Conservation (phyloP, 30 jellyfish, hydroid and myxozoan genomes). For the Turritopsis dohrnii region DNA sequence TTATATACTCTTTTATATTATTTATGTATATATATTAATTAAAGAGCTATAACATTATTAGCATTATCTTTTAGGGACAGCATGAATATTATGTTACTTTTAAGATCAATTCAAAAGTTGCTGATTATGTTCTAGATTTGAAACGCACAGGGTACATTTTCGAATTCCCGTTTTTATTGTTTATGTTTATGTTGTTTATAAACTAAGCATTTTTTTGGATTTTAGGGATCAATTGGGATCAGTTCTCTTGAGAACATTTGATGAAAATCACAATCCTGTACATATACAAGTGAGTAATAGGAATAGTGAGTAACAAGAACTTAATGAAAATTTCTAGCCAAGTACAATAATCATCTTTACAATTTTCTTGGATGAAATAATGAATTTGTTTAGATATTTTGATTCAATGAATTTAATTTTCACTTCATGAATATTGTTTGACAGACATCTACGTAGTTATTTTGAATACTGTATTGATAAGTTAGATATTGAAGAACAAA, state of each 20-base stretch:
- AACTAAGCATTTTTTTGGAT: neutral
- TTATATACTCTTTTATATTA: too few relatives aligned
- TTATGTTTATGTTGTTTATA: neutral
- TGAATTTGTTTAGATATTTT: too few relatives aligned
- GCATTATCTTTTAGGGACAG: conserved; percentile 8
- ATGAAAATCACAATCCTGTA: neutral
- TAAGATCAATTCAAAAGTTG: neutral
- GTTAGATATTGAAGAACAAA: too few relatives aligned
- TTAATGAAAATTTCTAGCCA: neutral
- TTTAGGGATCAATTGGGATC: neutral
- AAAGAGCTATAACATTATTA: too few relatives aligned
- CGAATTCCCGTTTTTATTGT: neutral
- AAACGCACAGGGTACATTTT: neutral
- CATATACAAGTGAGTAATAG: conserved; percentile 13
- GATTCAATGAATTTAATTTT: too few relatives aligned
- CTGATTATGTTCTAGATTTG: neutral
- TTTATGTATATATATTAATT: too few relatives aligned
- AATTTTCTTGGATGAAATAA: too few relatives aligned
- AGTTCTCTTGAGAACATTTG: neutral
- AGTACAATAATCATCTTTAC: too few relatives aligned
- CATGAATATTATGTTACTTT: conserved; percentile 14
- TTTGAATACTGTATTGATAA: too few relatives aligned
- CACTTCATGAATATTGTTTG: too few relatives aligned
- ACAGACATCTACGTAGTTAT: too few relatives aligned
- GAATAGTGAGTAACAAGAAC: too few relatives aligned